These are phyloP conservation scores for Drosophila yakuba DNA, from an alignment of 1,140 invertebrate species.

Conservation along the genomic window DNA sequence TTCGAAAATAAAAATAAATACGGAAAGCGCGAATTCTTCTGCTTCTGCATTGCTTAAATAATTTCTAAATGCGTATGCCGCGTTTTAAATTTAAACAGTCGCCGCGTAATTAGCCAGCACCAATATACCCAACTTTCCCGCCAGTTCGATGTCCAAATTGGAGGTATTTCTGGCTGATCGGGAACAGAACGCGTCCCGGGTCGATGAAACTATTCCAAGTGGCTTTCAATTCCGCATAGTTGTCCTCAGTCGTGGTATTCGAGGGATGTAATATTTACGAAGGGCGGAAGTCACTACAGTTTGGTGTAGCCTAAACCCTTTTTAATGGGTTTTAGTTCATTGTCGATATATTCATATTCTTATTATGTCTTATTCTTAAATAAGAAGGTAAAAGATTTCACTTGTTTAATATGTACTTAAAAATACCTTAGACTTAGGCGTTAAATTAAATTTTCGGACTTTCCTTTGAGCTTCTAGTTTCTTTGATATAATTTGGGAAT, in stretches of 20 bases:
- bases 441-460: no score
- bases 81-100: slow-evolving; percentile 64
- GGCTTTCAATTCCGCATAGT: slow-evolving; percentile 69
- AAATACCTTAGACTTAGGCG: no score
- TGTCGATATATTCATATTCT: no score
- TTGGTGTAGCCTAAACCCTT: not conserved
- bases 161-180: slow-evolving; percentile 25
- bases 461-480: no score
- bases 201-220: slow-evolving; percentile 49
- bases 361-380: no score
- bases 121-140: slow-evolving; percentile 17
- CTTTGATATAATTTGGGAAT: no score
- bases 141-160: slow-evolving; percentile 17
- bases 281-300: slow-evolving; percentile 19
- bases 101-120: slow-evolving; percentile 59
- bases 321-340: not conserved
- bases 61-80: slow-evolving; percentile 51
- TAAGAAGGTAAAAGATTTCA: no score
- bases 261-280: slow-evolving; percentile 8
- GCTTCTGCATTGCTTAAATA: slow-evolving; percentile 48
- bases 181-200: slow-evolving; percentile 52
- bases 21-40: slow-evolving; percentile 57
- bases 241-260: slow-evolving; percentile 15
- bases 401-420: no score
- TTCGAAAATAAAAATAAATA: slow-evolving; percentile 52